phyloP scores from a whole-genome alignment of 2,888 invertebrate species.

The Hyposoter dolosus region DNA sequence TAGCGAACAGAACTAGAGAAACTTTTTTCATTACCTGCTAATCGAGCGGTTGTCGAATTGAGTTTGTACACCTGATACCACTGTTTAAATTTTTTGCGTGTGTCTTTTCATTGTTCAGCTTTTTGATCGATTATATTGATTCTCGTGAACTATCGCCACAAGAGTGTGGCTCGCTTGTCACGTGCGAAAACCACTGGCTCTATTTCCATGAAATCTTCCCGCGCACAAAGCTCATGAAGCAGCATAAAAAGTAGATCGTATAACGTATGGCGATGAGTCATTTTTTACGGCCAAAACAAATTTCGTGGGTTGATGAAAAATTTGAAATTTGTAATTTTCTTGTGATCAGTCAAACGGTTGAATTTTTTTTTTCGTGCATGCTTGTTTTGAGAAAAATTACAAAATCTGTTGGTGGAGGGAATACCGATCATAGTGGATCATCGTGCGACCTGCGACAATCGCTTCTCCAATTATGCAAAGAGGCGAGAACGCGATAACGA shows the following conservation, averaged over 20 bases:
- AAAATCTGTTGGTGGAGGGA: slow-evolving; percentile 1
- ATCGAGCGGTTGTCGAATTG: neutral
- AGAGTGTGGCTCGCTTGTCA: neutral
- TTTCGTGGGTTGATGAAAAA: too few relatives aligned
- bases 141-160: neutral
- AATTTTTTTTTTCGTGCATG: neutral
- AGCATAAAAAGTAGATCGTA: too few relatives aligned
- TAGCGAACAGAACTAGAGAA: neutral
- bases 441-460: neutral
- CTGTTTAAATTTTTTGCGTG: neutral
- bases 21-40: neutral
- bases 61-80: neutral
- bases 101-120: neutral
- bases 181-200: too few relatives aligned
- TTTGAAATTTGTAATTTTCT: neutral
- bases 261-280: too few relatives aligned
- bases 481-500: neutral
- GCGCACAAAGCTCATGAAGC: too few relatives aligned
- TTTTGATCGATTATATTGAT: neutral
- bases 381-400: neutral
- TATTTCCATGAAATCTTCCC: too few relatives aligned
- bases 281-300: too few relatives aligned
- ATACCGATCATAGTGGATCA: neutral
- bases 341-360: neutral
- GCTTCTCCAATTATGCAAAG: slow-evolving; percentile 6